Evolutionary conservation across 1,140 invertebrate species (phyloP), one percentile per base, ranked within the genome.

Genomic region (Hylaeus volcanicus): DNA sequence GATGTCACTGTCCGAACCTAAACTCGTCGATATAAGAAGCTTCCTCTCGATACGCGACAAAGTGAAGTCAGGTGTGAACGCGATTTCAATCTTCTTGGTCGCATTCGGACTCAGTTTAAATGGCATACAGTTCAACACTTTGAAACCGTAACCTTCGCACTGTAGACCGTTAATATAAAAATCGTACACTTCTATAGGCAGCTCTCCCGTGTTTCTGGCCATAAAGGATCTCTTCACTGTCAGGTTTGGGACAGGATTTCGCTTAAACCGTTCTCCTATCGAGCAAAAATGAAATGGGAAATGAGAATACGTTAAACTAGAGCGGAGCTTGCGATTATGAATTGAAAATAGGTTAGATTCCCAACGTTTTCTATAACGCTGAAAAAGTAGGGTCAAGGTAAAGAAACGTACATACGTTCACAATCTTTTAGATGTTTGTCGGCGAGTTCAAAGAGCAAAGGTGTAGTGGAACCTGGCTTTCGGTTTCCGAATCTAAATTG

Each of bases 41-140:
- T 94, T 92, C 15, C 97, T 95, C 79, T 96, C 94, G 43, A 98
- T 95, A 77, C 96, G 95, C 0, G 97, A 95, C 77, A 98, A 94
- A 4, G 98, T 98, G 90, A 98, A 99, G 94, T 99, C 98, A 8
- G 98, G 97, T 1, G 97, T 97, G 92, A 98, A 99, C 74, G 97
- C 96, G 85, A 99, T 97, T 88, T 99, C 97, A 48, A 99, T 96
- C 90, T 96, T 96, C 86, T 95, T 95, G n/a, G 96, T 97, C 11
- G 95, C 95, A 92, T 99, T 98, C 15, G 98, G 97, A 74, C 93
- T 92, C 56, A 99, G 93, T 60, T 95, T 93, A 90, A 99, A 98
- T 11, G 96, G 95, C 43, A 95, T 94, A 92, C 98, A 99, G 87
- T 98, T 96, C 39, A 98, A 92, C 37, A 98, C 95, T 89, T 95